Evolutionary conservation across 2,797 vertebrate species (phyloP), one percentile per base, ranked within the genome.

Genomic region (Chaenodraco wilsoni): DNA sequence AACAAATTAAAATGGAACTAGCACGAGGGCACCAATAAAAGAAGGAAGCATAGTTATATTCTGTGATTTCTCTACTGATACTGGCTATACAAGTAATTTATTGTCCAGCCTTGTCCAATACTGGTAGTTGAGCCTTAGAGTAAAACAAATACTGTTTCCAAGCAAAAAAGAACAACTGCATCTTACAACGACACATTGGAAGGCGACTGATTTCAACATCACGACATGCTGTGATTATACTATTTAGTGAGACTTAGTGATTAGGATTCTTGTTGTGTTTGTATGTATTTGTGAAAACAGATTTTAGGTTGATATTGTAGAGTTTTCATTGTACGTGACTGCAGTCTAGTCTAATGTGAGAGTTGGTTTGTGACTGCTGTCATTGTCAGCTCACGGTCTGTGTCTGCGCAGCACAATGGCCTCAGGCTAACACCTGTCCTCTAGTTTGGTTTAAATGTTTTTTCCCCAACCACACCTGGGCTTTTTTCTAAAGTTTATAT

Each of bases 321-420:
- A 49, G 10, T 56, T 27, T 33, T 64, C 45, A 46, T 41, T 41
- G 17, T 69, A 27, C 40, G 45, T 6, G 65, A 61, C 68, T 75
- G 63, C 65, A 73, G 37, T 19, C 64, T 52, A 41, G 61, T 74
- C 59, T 61, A 15, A 76, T 49, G 72, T 52, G 44, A 63, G 45
- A 41, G 52, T 16, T 49, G 33, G 43, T 67, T 67, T 74, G 8
- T 71, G 69, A 55, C 41, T 2, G 37, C 69, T 64, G 79, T 81
- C 64, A 62, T 33, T 74, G 71, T 80, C 64, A 68, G 71, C 80
- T 79, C 66, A 27, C 27, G 52, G 60, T 67, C 68, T 69, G 43
- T 58, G 70, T 72, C 67, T 68, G 56, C 82, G 82, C 46, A 69
- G 68, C 79, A 44, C 68, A 76, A 63, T 83, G 8, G 69, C 95